Conservation (phyloP, 1,140 invertebrate species). For the Plectrocnemia conspersa region DNA sequence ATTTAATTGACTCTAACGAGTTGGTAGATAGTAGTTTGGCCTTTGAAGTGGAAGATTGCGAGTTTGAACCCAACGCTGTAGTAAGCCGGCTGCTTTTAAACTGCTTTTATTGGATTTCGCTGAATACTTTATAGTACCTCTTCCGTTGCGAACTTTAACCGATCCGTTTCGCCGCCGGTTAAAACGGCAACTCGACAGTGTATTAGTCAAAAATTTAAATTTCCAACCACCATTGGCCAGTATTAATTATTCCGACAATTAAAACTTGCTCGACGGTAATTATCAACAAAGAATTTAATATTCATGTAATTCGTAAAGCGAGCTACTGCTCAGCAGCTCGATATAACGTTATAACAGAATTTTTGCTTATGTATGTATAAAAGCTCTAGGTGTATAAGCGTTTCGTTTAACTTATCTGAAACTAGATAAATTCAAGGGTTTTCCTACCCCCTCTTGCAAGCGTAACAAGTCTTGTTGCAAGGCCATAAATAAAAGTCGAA, state of each 20-base stretch:
- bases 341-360: too few relatives aligned
- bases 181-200: background rate
- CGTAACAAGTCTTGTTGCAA: constrained; percentile 11
- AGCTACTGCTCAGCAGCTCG: too few relatives aligned
- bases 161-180: background rate
- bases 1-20: constrained; percentile 26
- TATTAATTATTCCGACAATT: too few relatives aligned
- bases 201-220: too few relatives aligned
- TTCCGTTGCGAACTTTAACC: constrained; percentile 16
- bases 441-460: background rate
- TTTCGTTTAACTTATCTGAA: constrained; percentile 11
- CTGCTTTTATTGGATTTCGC: constrained; percentile 24
- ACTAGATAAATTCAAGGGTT: constrained; percentile 6
- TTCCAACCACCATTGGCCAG: too few relatives aligned
- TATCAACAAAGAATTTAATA: too few relatives aligned
- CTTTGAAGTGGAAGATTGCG: constrained; percentile 25
- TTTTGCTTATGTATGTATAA: too few relatives aligned
- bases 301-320: too few relatives aligned
- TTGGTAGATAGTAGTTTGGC: constrained; percentile 24
- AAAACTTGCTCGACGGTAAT: too few relatives aligned
- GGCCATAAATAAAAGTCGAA: constrained; percentile 10
- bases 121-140: constrained; percentile 22
- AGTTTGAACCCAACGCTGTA: constrained; percentile 20
- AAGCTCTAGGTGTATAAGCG: too few relatives aligned
- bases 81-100: constrained; percentile 24